Base-by-base conservation (phyloP, 2,113 vertebrate species). In the Coreoperca whiteheadi region DNA sequence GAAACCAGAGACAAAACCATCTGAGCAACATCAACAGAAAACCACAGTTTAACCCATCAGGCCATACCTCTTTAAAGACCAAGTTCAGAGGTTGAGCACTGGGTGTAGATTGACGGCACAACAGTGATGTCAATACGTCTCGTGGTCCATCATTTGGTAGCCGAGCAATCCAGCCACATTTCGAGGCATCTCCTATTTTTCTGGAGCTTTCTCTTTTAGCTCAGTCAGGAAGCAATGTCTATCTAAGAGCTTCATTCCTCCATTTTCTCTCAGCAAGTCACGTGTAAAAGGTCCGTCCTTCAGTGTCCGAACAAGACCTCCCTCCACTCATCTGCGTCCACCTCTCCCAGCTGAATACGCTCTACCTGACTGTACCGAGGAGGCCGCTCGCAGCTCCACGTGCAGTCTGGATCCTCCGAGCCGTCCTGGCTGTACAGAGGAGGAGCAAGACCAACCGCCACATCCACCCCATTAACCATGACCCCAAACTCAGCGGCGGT, bases 381-480 rank as follows among this genome's bases (percentile, higher is more conserved):
- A 28, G 97, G 97, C 11, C 76, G 89, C 54, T 97, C 96, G 51
- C 93, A 87, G 71, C 90, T 86, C 2, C 79, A 75, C 2, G 50
- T 92, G 89, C 94, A 94, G 46, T 92, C 88, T 25, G 90, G 64
- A 30, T 82, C 61, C 43, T 94, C 94, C 0, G 87, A 30, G 4
- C 70, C 80, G 64, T 70, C 91, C 89, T 91, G 78, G 0, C 81
- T 94, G 23, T 98, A 98, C 0, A 93, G 84, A 4, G 97, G 97
- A 0, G 93, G 97, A 60, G 96, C 95, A 1, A 92, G 76, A 48
- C 64, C 77, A 25, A 74, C 50, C 74, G 7, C 9, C 50, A 78
- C 67, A 64, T 74, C 67, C 20, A 77, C 69, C 18, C 84, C 83
- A 0, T 90, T 61, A 0, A 57, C 70, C 57, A 51, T 51, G 11